Base-by-base conservation (phyloP, 2,888 invertebrate genomes). In the Agapostemon virescens region DNA sequence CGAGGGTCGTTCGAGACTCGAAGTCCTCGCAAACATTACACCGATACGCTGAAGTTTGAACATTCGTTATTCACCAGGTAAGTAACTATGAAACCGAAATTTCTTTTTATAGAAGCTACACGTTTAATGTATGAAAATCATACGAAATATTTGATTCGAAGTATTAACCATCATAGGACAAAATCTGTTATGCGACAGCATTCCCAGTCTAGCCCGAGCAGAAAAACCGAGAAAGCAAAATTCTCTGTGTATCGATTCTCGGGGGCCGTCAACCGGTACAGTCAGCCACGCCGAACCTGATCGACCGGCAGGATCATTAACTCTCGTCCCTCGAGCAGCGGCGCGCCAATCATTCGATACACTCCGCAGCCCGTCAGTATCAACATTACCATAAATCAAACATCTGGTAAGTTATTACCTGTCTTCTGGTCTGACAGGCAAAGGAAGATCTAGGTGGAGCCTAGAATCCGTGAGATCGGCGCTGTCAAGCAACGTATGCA, bases 391-490 rank as follows among this genome's bases (percentile, higher is more conserved):
- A 67, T 73, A 80, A 74, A 73, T 78, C 78, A 78, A 80, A 78
- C 78, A 73, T 69, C 69, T 61, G 58, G 66, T 66, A 67, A 78
- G 78, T 78, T 80, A 73, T 80, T 78, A 74, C 73, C 73, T 69
- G 80, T 73, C 72, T 36, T n/a, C 7, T 15, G 63, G 76, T 30
- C 66, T 81, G 74, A 66, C 78, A 64, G 69, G 69, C 66, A 69
- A 81, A 76, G 76, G 82, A 82, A 81, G 77, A 82, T 83, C 72
- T 74, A 77, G 76, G 76, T 69, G 70, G 55, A 73, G 77, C 61
- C 42, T 45, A 58, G 68, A 61, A 66, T 49, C 36, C 68, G 63
- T 49, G 49, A 81, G 67, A 77, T 74, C 67, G 77, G 70, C 67
- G 68, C 58, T 74, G 76, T 79, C 81, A 72, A 52, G 49, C 58